Evolutionary conservation across 2,888 invertebrate genomes (phyloP), one percentile per base, ranked within the genome.

Genomic region (Lepidochitona cinerea): DNA sequence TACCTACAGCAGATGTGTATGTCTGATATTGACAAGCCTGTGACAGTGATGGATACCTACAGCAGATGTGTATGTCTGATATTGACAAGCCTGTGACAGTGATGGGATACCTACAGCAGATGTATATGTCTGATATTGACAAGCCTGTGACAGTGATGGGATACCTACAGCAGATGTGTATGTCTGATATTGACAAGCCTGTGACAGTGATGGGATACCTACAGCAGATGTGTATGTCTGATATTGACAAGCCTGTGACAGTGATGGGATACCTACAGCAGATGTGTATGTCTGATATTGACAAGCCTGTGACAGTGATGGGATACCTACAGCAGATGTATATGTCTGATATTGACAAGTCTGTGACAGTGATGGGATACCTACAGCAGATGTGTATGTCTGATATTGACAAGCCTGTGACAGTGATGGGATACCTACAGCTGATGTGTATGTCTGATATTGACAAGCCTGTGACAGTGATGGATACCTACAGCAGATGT

Each of bases 341-440:
- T 49, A 49, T 7, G 18, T 49, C 49, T 49, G 49, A 65, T 37
- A n/a, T n/a, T n/a, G n/a, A n/a, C 23, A 68, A 35, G 66, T 73
- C 32, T 71, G 73, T 6, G 53, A 76, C 14, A 59, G 76, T 64
- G 75, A 70, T n/a, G 81, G 81, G 9, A 54, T 37, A n/a, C 79
- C 81, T 5, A 70, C 73, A 1, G 73, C 73, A 70, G 81, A 81
- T 68, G 68, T 73, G 33, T 76, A 76, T 37, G 52, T 74, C 23
- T 74, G 78, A 9, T 81, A 79, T 69, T 71, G 79, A n/a, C 78
- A 79, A 53, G 70, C 75, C 37, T 77, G 79, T 76, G 81, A 81
- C 37, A 70, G 75, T 2, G 69, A 70, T n/a, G 81, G 81, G 9
- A 54, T 37, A n/a, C 79, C 81, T 5, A 70, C 73, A 1, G 73